Evolutionary conservation across 2,113 vertebrate genomes (phyloP), one percentile per base, ranked within the genome.

Genomic region (Panthera tigris): DNA sequence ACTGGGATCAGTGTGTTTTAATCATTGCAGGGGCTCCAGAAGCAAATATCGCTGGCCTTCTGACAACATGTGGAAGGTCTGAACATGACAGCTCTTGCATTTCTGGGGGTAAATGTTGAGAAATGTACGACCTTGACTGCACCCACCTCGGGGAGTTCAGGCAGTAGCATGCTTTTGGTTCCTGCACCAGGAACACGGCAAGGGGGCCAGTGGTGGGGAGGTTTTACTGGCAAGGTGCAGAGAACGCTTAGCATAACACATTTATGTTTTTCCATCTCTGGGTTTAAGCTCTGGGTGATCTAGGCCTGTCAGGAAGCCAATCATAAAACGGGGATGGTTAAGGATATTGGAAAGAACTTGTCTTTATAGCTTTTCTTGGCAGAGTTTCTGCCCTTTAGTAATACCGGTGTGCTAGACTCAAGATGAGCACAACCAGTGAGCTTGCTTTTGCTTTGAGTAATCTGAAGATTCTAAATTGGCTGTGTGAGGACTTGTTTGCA

Each of bases 401-500:
- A 79, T 36, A 29, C 65, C 45, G 41, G 52, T 31, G 27, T 97
- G 18, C 36, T 13, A 66, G 55, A 41, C 50, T 76, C 39, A 93
- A 80, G 76, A 79, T 7, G 21, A 69, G 2, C 55, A 61, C 39
- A 14, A 68, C 45, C 41, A 14, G 19, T 45, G 48, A 55, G 15
- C 36, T 93, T 93, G 61, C 48, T 61, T 96, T 85, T 31, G 31
- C 95, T 94, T 65, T 93, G 66, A 69, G 85, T 36, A 1, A 78
- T 94, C 31, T 16, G 52, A 79, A 61, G 52, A 69, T 95, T 95
- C 84, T 86, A 74, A 88, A 52, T 79, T 76, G 84, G 66, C 80
- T 93, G 66, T 94, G 76, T 65, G 92, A 98, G 66, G 68, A 92
- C 95, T 94, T 97, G 94, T 97, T 95, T 96, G 92, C 71, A 93